Evolutionary conservation across 2,797 vertebrate genomes (phyloP), one percentile per base, ranked within the genome.

Genomic region (Typhlichthys subterraneus): DNA sequence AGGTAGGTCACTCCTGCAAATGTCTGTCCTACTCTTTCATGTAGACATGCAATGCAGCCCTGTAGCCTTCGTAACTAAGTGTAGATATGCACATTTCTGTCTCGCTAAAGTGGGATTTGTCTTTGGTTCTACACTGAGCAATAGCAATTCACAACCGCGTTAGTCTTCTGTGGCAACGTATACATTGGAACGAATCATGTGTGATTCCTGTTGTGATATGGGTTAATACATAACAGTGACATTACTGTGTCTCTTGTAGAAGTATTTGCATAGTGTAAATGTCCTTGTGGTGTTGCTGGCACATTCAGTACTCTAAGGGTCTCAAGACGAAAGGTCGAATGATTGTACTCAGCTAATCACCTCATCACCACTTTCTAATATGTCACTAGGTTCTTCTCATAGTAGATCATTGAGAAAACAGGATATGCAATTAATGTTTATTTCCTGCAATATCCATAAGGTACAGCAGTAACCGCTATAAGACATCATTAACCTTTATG

Each of bases 1-100:
- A 87, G 83, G 75, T 87, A 86, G 87, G 88, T 88, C 62, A 67
- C 76, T 70, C 67, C 45, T 23, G 71, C 71, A 72, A 68, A 71
- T 70, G 69, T 66, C 45, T 59, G 73, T 55, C 59, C 72, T 60
- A 80, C 70, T 65, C 75, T 69, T 77, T 78, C 84, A 59, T 53
- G 29, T 80, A 58, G 73, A 63, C 73, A 70, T 69, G 61, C 53
- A 59, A 67, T 57, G 76, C 59, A 61, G 76, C 12, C 23, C 19
- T 15, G 5, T 1, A 45, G 38, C 79, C 33, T 5, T 38, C 33
- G 33, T 4, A 38, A 9, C 33, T 82, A 84, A 88, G 86, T 83
- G 79, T 75, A 84, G 83, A 79, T 53, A 70, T 81, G 77, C 61
- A 72, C 76, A 79, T 64, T 59, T 59, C 72, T 23, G 67, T 58